Conservation (phyloP, 2,888 invertebrate species). For the Melikaiella ostensackeni region DNA sequence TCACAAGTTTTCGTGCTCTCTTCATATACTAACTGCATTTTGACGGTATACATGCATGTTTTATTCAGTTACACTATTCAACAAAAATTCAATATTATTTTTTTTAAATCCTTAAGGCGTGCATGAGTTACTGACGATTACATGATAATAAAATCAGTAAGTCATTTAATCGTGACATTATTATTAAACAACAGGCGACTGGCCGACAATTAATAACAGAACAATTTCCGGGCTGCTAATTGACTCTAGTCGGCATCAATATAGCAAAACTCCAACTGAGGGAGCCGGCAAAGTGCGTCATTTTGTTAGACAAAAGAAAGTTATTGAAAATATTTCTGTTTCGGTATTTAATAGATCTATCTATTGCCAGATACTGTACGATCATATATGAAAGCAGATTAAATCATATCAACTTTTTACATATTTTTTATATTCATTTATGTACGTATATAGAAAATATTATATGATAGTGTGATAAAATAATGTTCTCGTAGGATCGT, state of each 20-base stretch:
- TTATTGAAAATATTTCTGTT: neutral
- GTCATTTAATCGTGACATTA: neutral
- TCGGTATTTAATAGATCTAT: neutral
- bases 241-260: constrained; percentile 1
- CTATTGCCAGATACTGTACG: neutral
- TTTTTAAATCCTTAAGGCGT: neutral
- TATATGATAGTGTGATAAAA: neutral
- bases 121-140: neutral
- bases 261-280: neutral
- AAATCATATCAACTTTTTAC: neutral
- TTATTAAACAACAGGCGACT: constrained; percentile 2
- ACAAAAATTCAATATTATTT: neutral
- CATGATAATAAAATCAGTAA: neutral
- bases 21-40: too few species aligned
- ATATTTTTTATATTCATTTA: neutral
- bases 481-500: too few species aligned
- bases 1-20: neutral
- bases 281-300: neutral
- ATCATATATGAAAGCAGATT: neutral
- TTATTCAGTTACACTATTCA: neutral
- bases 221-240: constrained; percentile 1
- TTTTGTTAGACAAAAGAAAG: neutral
- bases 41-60: neutral
- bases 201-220: constrained; percentile 6
- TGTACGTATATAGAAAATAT: neutral